phyloP scores from a whole-genome alignment of 2,797 vertebrate species.

The Etheostoma perlongum region DNA sequence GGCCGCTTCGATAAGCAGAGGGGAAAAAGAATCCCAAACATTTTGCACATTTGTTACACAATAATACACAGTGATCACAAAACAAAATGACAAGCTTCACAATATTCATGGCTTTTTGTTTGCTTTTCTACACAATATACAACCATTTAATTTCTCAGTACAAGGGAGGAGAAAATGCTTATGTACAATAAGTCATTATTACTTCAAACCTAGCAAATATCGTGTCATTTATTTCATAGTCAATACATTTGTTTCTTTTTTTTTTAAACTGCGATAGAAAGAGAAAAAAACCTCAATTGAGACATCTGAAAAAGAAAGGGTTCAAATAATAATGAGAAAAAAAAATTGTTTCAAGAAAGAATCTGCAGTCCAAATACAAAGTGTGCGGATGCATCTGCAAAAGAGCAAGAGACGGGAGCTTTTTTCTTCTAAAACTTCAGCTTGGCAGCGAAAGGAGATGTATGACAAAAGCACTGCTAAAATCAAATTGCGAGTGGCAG shows the following conservation, averaged over 20 bases:
- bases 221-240: conserved; percentile 86
- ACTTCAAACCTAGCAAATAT: conserved; percentile 93
- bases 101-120: conserved; percentile 94
- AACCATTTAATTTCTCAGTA: conserved; percentile 90
- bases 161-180: conserved; percentile 92
- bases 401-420: conserved; percentile 69
- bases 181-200: conserved; percentile 96
- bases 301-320: conserved; percentile 71
- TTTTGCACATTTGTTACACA: conserved; percentile 94
- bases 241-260: conserved; percentile 82
- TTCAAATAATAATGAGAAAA: conserved; percentile 13
- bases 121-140: conserved; percentile 97
- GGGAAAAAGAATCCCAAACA: conserved; percentile 85
- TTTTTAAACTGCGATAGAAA: conserved; percentile 82
- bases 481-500: conserved; percentile 40
- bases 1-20: conserved; percentile 72
- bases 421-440: conserved; percentile 37
- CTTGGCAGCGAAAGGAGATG: conserved; percentile 56
- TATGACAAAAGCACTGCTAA: conserved; percentile 37
- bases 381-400: conserved; percentile 80
- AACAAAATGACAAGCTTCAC: conserved; percentile 96
- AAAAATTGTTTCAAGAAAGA: conserved; percentile 43
- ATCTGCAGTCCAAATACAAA: conserved; percentile 76
- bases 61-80: conserved; percentile 93
- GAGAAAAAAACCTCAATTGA: conserved; percentile 75